These are phyloP conservation scores for Hemitrygon akajei DNA, from an alignment of 2,797 vertebrate species.

Conservation along the genomic window DNA sequence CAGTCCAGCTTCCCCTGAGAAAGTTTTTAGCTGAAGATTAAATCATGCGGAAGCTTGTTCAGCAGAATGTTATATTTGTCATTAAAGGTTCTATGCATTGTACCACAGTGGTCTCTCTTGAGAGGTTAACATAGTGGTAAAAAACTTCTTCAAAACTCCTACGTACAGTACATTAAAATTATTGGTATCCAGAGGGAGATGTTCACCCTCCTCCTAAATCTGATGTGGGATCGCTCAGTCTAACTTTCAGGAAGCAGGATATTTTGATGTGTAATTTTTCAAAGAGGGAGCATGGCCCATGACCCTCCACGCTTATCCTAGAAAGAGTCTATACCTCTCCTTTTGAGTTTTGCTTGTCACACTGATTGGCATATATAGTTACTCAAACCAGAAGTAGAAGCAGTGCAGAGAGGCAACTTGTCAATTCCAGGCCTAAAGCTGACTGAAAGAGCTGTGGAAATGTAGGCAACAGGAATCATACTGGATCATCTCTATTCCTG, in stretches of 20 bases:
- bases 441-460: background rate
- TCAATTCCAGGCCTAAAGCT: background rate
- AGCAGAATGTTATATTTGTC: constrained; percentile 24
- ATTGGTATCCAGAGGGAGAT: background rate
- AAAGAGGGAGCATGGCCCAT: background rate
- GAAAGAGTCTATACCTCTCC: background rate
- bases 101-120: background rate
- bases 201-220: background rate
- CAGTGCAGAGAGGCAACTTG: background rate
- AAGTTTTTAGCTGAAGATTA: constrained; percentile 21
- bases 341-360: background rate
- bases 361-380: background rate
- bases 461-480: too few relatives aligned
- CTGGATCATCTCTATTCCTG: background rate
- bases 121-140: constrained; percentile 18
- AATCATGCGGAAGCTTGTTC: constrained; percentile 18
- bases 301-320: background rate
- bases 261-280: constrained; percentile 28
- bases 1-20: constrained; percentile 16
- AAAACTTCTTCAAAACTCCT: constrained; percentile 11
- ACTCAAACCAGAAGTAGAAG: background rate
- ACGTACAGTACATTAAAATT: constrained; percentile 31
- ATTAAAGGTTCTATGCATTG: constrained; percentile 7
- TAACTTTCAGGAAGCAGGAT: constrained; percentile 31
- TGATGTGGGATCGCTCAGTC: constrained; percentile 12